Conservation (phyloP, 2,888 invertebrate genomes). For the Bibio marci region DNA sequence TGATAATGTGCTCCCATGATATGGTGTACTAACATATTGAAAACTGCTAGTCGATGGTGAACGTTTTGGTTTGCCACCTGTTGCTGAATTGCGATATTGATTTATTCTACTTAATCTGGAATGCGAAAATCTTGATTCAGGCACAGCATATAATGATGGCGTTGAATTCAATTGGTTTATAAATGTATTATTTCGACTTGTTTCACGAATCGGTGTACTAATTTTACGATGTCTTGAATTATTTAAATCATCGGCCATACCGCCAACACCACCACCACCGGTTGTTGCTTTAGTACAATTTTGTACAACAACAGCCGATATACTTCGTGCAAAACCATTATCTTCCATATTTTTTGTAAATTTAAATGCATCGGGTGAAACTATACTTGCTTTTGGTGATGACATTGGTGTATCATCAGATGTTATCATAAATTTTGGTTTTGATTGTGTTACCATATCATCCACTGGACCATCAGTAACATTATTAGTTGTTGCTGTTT, state of each 20-base stretch:
- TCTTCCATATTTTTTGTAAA: constrained; percentile 17
- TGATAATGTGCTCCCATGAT: constrained; percentile 68
- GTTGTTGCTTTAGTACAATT: constrained; percentile 27
- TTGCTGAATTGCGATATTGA: constrained; percentile 17
- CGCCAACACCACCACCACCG: constrained; percentile 18
- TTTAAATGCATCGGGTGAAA: constrained; percentile 12
- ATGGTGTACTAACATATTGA: constrained; percentile 69
- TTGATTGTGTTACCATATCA: constrained; percentile 8
- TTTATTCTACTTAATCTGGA: constrained; percentile 6
- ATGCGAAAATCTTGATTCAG: constrained; percentile 36
- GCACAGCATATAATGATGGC: constrained; percentile 48
- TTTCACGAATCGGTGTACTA: constrained; percentile 37
- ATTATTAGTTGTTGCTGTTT: too few species aligned
- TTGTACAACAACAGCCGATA: constrained; percentile 52
- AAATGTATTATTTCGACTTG: constrained; percentile 28
- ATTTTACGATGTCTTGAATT: constrained; percentile 36
- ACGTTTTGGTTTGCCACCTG: constrained; percentile 34
- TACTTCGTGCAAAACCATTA: constrained; percentile 42
- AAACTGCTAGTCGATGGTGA: constrained; percentile 69
- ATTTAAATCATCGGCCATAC: constrained; percentile 18
- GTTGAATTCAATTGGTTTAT: constrained; percentile 44
- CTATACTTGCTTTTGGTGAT: constrained; percentile 16
- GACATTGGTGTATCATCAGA: constrained; percentile 22
- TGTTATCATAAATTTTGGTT: constrained; percentile 25
- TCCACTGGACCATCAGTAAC: too few species aligned